Evolutionary conservation across 2,113 vertebrate species (phyloP).

Genomic region (Coturnix japonica): DNA sequence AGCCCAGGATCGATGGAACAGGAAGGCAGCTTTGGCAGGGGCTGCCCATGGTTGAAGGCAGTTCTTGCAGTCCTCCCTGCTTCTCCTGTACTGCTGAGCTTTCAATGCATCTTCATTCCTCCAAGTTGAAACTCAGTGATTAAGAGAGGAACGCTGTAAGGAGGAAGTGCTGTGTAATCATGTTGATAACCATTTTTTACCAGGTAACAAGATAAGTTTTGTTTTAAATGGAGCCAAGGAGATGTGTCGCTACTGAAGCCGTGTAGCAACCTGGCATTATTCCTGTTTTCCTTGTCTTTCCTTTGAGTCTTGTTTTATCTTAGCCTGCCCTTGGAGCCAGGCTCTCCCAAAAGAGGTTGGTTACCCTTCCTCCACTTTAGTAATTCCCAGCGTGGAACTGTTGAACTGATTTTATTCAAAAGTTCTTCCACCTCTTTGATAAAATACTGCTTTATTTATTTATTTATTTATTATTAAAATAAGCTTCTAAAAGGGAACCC

Average conservation of each 20-base stretch:
- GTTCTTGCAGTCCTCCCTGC: background rate
- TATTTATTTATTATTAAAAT: background rate
- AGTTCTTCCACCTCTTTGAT: background rate
- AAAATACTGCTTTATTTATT: background rate
- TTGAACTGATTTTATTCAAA: background rate
- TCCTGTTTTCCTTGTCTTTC: background rate
- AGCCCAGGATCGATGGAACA: accelerated
- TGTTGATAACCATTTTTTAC: background rate
- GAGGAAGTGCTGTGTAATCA: background rate
- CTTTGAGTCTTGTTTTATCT: background rate
- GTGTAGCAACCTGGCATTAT: accelerated
- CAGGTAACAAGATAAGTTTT: background rate
- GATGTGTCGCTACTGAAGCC: accelerated
- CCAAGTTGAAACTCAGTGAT: background rate
- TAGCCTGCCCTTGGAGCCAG: background rate
- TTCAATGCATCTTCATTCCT: background rate
- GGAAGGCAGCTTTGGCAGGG: background rate
- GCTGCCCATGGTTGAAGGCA: background rate
- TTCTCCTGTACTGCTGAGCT: background rate
- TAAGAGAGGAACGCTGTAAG: background rate
- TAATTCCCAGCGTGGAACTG: accelerated
- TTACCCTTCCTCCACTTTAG: background rate
- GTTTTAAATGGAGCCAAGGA: background rate
- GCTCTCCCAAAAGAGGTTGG: background rate
- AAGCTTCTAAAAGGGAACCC: background rate